Percentiles rank a stretch among this genome's conserved stretches.
phyloP scores from a whole-genome alignment of 1,140 invertebrate genomes.

The Tetramorium parvispinum region DNA sequence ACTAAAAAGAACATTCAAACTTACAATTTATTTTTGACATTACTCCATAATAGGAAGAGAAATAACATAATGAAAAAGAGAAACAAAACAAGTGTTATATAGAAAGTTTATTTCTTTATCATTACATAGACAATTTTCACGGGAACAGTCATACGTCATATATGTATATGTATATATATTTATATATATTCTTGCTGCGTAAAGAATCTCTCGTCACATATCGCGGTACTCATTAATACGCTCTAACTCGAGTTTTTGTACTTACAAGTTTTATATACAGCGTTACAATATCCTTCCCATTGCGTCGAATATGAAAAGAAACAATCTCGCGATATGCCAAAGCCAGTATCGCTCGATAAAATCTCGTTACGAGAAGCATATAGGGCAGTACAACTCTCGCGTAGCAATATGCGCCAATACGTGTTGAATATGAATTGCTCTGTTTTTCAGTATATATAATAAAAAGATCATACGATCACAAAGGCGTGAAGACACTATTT shows the following conservation, averaged over 20 bases:
- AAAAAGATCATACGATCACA: not conserved
- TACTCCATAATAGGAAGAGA: not conserved
- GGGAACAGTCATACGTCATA: conserved; percentile 40
- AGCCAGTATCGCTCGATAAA: not conserved
- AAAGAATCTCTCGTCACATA: conserved; percentile 11
- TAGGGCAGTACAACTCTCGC: conserved; percentile 21
- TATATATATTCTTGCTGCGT: conserved; percentile 11
- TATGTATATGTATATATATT: conserved; percentile 26
- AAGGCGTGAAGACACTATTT: not conserved
- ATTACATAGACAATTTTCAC: conserved; percentile 63
- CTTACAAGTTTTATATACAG: conserved; percentile 72
- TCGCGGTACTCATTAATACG: conserved; percentile 36
- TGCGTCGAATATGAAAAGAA: conserved; percentile 40
- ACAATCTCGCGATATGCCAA: not conserved
- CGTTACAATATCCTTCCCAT: conserved; percentile 49
- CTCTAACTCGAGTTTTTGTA: conserved; percentile 53
- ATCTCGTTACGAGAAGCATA: conserved; percentile 27
- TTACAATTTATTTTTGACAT: not conserved
- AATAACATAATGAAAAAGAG: not conserved
- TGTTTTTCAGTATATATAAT: not conserved
- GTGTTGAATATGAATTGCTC: not conserved
- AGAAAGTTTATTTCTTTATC: conserved; percentile 69
- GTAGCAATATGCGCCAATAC: not conserved
- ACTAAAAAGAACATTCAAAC: not conserved
- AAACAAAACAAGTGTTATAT: conserved; percentile 12